Evolutionary conservation across 2,888 invertebrate genomes (phyloP).

Genomic region (Cataglyphis cursor): DNA sequence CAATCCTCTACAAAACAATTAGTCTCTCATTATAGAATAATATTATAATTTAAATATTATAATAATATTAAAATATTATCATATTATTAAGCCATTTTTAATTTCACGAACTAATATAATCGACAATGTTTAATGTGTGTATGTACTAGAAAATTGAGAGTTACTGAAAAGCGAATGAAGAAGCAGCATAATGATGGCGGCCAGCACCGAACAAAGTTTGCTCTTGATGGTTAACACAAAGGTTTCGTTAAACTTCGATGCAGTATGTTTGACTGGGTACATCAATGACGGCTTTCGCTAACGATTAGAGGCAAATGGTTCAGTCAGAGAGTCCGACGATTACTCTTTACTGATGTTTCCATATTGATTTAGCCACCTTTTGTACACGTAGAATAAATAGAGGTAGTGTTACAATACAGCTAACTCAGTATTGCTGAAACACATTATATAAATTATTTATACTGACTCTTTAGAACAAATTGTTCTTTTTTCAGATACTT

Average conservation of each 20-base stretch:
- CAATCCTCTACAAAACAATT: constrained; percentile 5
- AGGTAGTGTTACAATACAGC: constrained; percentile 15
- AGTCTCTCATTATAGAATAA: neutral
- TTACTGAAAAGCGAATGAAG: constrained; percentile 43
- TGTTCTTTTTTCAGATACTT: neutral
- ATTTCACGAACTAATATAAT: neutral
- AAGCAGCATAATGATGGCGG: constrained; percentile 41
- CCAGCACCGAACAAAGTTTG: constrained; percentile 32
- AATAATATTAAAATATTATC: neutral
- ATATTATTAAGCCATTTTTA: neutral
- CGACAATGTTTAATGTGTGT: neutral
- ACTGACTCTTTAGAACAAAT: neutral
- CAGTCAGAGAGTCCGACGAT: neutral
- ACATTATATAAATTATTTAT: constrained; percentile 7
- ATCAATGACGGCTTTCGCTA: constrained; percentile 57
- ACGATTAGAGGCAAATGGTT: constrained; percentile 62
- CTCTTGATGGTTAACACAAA: constrained; percentile 67
- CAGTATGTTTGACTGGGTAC: constrained; percentile 35
- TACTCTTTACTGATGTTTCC: constrained; percentile 48
- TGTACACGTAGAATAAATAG: constrained; percentile 22
- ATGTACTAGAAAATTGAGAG: constrained; percentile 28
- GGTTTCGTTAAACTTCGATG: neutral
- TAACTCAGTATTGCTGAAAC: neutral
- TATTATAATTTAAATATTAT: neutral
- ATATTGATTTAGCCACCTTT: constrained; percentile 45